Conservation (phyloP, 2,888 invertebrate genomes). For the Stegophylla sp. region DNA sequence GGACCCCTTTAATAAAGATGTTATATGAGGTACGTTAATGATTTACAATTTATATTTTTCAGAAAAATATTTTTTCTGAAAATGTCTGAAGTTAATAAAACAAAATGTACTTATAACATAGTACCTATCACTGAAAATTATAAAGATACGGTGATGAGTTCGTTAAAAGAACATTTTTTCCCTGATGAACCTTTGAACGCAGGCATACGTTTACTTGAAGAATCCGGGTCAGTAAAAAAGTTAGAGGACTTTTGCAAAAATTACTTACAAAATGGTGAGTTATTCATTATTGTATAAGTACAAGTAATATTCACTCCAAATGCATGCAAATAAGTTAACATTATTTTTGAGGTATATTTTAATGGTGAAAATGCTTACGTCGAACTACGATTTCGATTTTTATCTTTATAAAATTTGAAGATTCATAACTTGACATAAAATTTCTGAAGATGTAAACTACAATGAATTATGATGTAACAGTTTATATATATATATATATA, state of each 20-base stretch:
- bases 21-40: too few species aligned
- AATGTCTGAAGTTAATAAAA: background rate
- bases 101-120: background rate
- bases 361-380: background rate
- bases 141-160: background rate
- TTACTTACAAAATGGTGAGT: background rate
- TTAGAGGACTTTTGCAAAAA: background rate
- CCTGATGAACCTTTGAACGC: background rate
- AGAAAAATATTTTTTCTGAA: too few species aligned
- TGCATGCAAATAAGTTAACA: background rate
- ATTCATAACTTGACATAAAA: too few species aligned
- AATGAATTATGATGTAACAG: too few species aligned
- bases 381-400: too few species aligned
- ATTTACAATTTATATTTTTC: too few species aligned
- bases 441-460: too few species aligned
- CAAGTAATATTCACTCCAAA: background rate
- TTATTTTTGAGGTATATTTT: background rate
- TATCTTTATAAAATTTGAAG: too few species aligned
- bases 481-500: too few species aligned
- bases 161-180: background rate
- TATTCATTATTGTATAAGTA: background rate
- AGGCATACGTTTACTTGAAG: background rate
- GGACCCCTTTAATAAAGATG: too few species aligned
- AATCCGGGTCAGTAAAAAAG: background rate
- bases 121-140: background rate